Evolutionary conservation across 1,140 invertebrate genomes (phyloP), one percentile per base, ranked within the genome.

Genomic region (Steinernema feltiae): DNA sequence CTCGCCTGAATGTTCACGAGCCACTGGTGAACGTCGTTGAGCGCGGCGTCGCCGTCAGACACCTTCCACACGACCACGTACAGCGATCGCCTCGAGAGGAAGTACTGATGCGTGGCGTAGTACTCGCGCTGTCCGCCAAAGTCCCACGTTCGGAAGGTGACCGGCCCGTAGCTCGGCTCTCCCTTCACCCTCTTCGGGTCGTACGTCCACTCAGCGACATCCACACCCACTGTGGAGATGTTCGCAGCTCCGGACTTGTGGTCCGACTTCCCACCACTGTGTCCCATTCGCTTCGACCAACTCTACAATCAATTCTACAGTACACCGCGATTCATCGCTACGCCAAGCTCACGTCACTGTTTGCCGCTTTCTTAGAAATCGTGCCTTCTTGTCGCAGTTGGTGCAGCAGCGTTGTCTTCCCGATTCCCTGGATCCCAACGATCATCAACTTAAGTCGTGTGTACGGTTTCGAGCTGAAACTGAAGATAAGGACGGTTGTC

Each of bases 131-230:
- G 95, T 0, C 96, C 96, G n/a, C 95, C 95, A 89, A 99, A 99
- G 88, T 99, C 97, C 96, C 97, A 99, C 0, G 95, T 98, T 74
- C 95, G 89, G 88, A 99, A 98, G n/a, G 93, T 92, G 63, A 98
- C 92, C 0, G 94, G 91, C 0, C 94, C 95, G 78, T 92, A 90
- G 0, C 90, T 90, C 12, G 91, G 91, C 46, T 91, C 90, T 1
- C 89, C 72, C 89, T 29, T 91, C 84, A 0, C 89, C 87, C 35
- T 88, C 82, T 89, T 92, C 91, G 93, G 93, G 85, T 97, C 94
- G 87, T 93, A 95, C 7, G 92, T 89, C 94, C 92, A 98, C 83
- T 94, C 93, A 72, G 93, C 92, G 75, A 98, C 97, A 86, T 98
- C 95, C 17, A 98, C 95, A 1, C 95, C 95, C 71, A 97, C 95